A percentile compares a stretch with the other conserved stretches of the same genome.
These are phyloP conservation scores for Oryzias celebensis DNA, from an alignment of 2,113 vertebrate genomes.

Conservation along the genomic window DNA sequence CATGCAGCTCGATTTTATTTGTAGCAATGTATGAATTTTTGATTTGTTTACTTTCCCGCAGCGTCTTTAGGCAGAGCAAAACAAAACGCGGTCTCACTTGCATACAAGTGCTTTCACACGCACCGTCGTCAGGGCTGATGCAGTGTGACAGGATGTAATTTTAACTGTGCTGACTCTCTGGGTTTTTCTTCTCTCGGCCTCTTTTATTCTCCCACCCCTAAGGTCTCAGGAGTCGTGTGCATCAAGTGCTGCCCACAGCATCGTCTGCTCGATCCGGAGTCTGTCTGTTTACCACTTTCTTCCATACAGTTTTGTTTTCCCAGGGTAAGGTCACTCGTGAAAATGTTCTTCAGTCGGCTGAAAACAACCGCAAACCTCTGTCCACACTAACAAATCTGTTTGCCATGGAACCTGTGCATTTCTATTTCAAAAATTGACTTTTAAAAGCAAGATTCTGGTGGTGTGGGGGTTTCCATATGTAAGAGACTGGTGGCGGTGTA, in stretches of 20 bases:
- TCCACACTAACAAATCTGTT: too few relatives aligned
- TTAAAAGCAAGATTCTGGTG: too few relatives aligned
- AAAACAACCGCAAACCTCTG: constrained; percentile 16
- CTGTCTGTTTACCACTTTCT: constrained; percentile 29
- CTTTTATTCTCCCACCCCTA: constrained; percentile 38
- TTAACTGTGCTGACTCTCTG: constrained; percentile 65
- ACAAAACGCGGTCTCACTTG: constrained; percentile 36
- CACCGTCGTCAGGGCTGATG: constrained; percentile 54
- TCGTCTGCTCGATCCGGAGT: constrained; percentile 36
- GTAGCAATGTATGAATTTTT: constrained; percentile 14
- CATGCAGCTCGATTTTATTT: constrained; percentile 9
- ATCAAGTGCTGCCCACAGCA: constrained; percentile 45
- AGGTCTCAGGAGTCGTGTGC: constrained; percentile 56
- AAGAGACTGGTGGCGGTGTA: too few relatives aligned
- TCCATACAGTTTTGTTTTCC: constrained; percentile 41
- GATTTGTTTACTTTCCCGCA: constrained; percentile 46
- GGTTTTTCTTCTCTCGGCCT: constrained; percentile 34
- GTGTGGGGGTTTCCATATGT: too few relatives aligned
- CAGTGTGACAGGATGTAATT: constrained; percentile 69
- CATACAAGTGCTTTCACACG: constrained; percentile 22
- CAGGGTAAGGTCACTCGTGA: constrained; percentile 41
- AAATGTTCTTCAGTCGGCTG: constrained; percentile 6
- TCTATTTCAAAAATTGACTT: too few relatives aligned
- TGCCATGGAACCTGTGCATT: too few relatives aligned
- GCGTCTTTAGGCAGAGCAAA: constrained; percentile 51